Evolutionary conservation across 30 jellyfish, hydroid and myxozoan species (phyloP), one percentile per base, ranked within the genome.

Genomic region (Cassiopea xamachana): DNA sequence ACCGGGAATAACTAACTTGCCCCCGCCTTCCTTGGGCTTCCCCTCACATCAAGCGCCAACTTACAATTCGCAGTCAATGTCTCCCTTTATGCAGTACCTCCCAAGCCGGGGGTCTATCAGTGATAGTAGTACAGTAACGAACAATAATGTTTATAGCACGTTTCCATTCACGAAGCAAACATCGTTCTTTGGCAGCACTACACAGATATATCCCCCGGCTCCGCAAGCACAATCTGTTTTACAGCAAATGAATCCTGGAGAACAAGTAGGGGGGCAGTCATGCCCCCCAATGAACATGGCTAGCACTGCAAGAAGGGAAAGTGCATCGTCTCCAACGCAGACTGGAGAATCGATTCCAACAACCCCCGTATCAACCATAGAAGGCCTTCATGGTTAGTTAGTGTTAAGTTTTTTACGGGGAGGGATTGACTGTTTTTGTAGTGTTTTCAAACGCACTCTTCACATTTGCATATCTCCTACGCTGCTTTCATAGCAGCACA

Each of bases 141-240:
- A 79, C 73, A 89, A 89, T 81, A 89, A 89, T 75, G 45, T 74
- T 9, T 89, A 89, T 73, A 80, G 96, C 58, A 87, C 74, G 10
- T 79, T 77, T 73, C 79, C 69, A 18, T 72, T 73, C 78, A 50
- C 87, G 9, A 80, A 81, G 82, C 90, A 77, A 64, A 60, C 82
- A 10, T 46, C 91, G 45, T 89, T 89, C 80, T 60, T 89, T 18
- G 60, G 87, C 15, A 92, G 98, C 16, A 84, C 98, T 45, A 94
- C 98, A 39, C 98, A 94, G 72, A 94, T 94, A 48, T 94, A 77
- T 62, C 97, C 94, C 85, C 98, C 98, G 39, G 94, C 97, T 8
- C 93, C 80, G 9, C 93, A 88, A 1, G 48, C 96, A 15, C 59
- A 87, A 10, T 64, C 83, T 7, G 81, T 89, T 18, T 68, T 89